Percentiles rank a stretch among this genome's conserved stretches.
phyloP scores from a whole-genome alignment of 2,888 invertebrate genomes.

The Phaedon cochleariae region DNA sequence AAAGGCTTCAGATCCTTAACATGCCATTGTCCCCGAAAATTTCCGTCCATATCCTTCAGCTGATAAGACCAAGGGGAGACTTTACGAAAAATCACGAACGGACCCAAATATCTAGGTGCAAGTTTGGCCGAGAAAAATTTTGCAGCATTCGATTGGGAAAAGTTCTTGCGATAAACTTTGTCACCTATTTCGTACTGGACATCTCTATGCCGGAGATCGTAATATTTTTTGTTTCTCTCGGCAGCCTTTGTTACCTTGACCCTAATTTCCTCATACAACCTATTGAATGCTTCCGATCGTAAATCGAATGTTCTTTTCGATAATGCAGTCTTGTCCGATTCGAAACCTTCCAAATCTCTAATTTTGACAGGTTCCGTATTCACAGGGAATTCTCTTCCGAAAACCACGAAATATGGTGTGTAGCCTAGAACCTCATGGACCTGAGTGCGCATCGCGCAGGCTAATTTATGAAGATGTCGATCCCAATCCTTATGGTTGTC shows the following conservation, averaged over 20 bases:
- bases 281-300: neutral
- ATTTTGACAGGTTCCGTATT: neutral
- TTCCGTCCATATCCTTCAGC: neutral
- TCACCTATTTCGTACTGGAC: no score
- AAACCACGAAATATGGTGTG: neutral
- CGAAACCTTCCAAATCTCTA: neutral
- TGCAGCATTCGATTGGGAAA: neutral
- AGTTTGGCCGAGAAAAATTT: neutral
- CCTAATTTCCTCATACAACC: neutral
- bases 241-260: neutral
- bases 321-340: neutral
- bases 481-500: neutral
- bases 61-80: neutral
- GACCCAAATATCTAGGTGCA: neutral
- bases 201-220: no score
- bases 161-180: no score
- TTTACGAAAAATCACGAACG: neutral
- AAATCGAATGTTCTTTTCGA: neutral
- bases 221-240: neutral
- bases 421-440: neutral
- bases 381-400: neutral
- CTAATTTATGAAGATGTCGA: no score
- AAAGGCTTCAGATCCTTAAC: neutral
- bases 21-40: neutral
- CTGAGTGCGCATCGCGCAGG: neutral